Evolutionary conservation across 1,140 invertebrate genomes (phyloP).

Genomic region (Ceratina calcarata): DNA sequence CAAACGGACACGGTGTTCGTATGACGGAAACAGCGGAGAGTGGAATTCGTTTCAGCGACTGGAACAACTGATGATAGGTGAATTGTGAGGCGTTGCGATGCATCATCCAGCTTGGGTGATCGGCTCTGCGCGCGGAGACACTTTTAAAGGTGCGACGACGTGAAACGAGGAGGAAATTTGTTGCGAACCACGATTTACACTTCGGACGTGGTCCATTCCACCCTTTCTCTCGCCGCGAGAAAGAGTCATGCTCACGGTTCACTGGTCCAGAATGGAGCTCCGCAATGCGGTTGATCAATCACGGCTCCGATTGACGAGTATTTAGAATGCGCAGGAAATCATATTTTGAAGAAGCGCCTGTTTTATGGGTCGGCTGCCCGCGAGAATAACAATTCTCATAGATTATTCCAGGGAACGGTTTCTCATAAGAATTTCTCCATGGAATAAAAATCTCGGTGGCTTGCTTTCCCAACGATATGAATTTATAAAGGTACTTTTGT

Average conservation of each 20-base stretch:
- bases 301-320: slow-evolving; percentile 5
- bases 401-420: too few species aligned
- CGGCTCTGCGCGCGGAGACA: not conserved
- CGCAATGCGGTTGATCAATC: slow-evolving; percentile 20
- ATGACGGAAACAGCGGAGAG: not conserved
- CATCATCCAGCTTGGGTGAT: not conserved
- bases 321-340: not conserved
- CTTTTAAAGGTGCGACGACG: not conserved
- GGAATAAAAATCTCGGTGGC: too few species aligned
- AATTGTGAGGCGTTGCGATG: not conserved
- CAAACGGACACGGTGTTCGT: not conserved
- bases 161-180: not conserved
- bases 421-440: too few species aligned
- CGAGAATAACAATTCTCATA: slow-evolving; percentile 4
- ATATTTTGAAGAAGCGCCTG: not conserved
- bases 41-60: not conserved
- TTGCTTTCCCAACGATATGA: too few species aligned
- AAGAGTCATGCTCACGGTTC: slow-evolving; percentile 18
- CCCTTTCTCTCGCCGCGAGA: not conserved
- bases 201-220: not conserved
- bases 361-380: slow-evolving; percentile 9
- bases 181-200: not conserved
- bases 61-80: too few species aligned
- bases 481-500: too few species aligned
- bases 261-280: slow-evolving; percentile 22